A percentile compares a stretch with the other conserved stretches of the same genome.
Conservation (phyloP, 2,888 invertebrate species). For the Mythimna loreyi region DNA sequence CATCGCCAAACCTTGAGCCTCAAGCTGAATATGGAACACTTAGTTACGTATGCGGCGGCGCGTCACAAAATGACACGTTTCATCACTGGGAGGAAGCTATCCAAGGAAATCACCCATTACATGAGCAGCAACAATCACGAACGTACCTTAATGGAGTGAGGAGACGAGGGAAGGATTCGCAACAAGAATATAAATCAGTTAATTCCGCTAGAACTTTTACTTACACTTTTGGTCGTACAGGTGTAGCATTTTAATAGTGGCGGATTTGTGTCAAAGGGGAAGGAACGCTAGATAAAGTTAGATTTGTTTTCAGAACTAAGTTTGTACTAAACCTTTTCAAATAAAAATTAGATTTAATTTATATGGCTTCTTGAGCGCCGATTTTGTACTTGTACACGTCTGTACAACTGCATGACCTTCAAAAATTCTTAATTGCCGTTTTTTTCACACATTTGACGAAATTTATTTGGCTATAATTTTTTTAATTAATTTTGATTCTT, state of each 20-base stretch:
- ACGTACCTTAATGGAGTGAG: constrained; percentile 45
- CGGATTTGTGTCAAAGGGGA: constrained; percentile 11
- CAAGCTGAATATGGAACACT: constrained; percentile 46
- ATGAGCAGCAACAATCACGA: constrained; percentile 54
- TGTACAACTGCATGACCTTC: no score
- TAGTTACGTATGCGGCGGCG: constrained; percentile 36
- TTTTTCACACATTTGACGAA: no score
- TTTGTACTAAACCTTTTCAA: not conserved
- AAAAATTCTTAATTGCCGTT: no score
- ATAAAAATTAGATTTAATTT: not conserved
- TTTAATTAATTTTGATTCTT: no score
- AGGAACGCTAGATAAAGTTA: not conserved
- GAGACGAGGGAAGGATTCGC: constrained; percentile 41
- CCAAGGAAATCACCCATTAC: constrained; percentile 53
- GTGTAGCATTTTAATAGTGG: constrained; percentile 37
- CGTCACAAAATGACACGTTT: constrained; percentile 45
- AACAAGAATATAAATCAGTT: constrained; percentile 62
- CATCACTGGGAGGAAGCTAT: constrained; percentile 51
- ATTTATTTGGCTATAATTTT: no score
- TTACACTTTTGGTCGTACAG: constrained; percentile 29
- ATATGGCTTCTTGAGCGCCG: no score
- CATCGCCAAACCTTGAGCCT: not conserved
- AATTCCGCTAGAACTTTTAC: constrained; percentile 50
- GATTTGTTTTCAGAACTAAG: not conserved
- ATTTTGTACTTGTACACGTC: no score